Conservation (phyloP, 2,888 invertebrate genomes). For the Leucania comma region DNA sequence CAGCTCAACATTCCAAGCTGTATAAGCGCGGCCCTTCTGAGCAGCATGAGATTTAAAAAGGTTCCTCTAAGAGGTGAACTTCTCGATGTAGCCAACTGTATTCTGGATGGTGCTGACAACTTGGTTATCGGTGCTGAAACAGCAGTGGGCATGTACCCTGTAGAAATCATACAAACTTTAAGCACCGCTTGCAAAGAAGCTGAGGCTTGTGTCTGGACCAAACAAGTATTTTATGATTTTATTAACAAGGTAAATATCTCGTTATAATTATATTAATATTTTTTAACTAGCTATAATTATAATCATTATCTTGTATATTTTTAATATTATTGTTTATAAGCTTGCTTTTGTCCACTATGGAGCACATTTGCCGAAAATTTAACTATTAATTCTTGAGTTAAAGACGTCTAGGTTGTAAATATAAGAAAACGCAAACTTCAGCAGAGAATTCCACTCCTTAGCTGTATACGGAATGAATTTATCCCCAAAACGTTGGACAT, state of each 20-base stretch:
- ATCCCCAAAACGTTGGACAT: no score
- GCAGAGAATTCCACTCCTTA: no score
- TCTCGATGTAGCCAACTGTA: constrained; percentile 93
- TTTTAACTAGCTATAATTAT: background rate
- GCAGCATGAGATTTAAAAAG: constrained; percentile 79
- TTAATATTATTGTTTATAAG: no score
- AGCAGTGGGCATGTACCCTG: constrained; percentile 92
- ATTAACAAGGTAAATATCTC: constrained; percentile 76
- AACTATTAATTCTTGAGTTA: no score
- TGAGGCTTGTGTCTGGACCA: constrained; percentile 92
- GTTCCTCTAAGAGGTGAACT: constrained; percentile 91
- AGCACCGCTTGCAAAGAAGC: constrained; percentile 92
- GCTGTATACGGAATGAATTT: no score
- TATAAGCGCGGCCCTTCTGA: constrained; percentile 79
- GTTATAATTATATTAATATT: background rate
- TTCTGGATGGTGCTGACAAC: constrained; percentile 93
- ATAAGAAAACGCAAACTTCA: no score
- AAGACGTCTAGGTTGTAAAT: no score
- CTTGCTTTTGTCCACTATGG: no score
- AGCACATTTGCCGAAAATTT: no score
- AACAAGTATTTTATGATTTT: constrained; percentile 82
- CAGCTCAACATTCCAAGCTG: constrained; percentile 82
- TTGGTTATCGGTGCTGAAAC: constrained; percentile 93
- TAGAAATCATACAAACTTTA: constrained; percentile 84
- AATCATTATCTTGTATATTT: no score